Percentiles rank a stretch among this genome's conserved stretches.
phyloP scores from a whole-genome alignment of 23 tunicate species.

The Trididemnum nubilum region DNA sequence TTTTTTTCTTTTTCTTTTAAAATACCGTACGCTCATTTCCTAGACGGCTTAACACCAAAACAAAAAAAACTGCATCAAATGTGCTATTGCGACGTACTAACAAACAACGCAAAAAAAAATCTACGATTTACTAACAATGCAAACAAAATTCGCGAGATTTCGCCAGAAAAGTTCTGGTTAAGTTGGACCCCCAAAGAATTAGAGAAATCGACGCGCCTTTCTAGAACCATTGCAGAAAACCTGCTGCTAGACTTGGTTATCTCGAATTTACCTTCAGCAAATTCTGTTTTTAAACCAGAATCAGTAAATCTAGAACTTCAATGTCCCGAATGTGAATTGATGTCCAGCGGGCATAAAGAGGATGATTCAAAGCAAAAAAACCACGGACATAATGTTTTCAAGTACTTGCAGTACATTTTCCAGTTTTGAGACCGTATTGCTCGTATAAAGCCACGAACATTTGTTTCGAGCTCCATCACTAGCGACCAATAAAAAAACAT shows the following conservation, averaged over 20 bases:
- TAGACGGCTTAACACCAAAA: too few relatives aligned
- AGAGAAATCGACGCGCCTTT: too few relatives aligned
- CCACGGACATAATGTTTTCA: neutral
- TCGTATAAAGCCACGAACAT: neutral
- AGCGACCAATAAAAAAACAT: slow-evolving; percentile 11
- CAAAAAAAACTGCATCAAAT: too few relatives aligned
- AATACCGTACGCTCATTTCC: too few relatives aligned
- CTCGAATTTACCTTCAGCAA: slow-evolving; percentile 2
- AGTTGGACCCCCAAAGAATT: too few relatives aligned
- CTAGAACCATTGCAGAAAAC: slow-evolving; percentile 3
- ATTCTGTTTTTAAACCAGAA: neutral
- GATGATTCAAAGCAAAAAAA: slow-evolving; percentile 11
- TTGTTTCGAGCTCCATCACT: slow-evolving; percentile 5
- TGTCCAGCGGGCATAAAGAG: slow-evolving; percentile 5
- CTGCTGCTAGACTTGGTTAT: neutral
- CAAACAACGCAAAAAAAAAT: too few relatives aligned
- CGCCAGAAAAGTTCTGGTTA: too few relatives aligned
- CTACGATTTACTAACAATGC: too few relatives aligned
- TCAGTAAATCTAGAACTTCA: neutral
- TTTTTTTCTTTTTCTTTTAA: too few relatives aligned
- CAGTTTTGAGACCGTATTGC: slow-evolving; percentile 13
- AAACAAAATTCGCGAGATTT: too few relatives aligned
- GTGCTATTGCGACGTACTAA: too few relatives aligned
- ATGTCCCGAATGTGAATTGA: slow-evolving; percentile 7
- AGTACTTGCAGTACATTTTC: slow-evolving; percentile 10